A percentile compares a stretch with the other conserved stretches of the same genome.
These are phyloP conservation scores for Drosophila orosa DNA, from an alignment of 1,140 invertebrate species.

Conservation along the genomic window DNA sequence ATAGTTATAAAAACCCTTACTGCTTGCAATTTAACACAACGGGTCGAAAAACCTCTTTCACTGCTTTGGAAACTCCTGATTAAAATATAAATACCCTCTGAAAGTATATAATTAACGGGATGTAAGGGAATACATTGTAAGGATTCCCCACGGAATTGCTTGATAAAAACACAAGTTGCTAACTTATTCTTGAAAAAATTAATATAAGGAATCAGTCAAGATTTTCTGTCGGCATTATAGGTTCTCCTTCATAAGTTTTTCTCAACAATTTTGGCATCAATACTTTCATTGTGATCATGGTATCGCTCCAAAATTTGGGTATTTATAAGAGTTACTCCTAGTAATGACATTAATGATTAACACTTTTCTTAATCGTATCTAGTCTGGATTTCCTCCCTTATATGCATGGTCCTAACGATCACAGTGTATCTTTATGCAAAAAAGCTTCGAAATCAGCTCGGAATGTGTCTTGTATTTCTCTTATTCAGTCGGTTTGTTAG, in stretches of 20 bases:
- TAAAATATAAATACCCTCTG: not conserved
- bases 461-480: not conserved
- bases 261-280: not conserved
- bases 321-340: not conserved
- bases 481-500: not conserved
- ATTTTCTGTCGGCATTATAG: not conserved
- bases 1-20: no score
- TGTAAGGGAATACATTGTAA: not conserved
- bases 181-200: not conserved
- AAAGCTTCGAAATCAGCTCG: constrained; percentile 1
- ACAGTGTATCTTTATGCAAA: constrained; percentile 2
- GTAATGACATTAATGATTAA: not conserved
- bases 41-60: not conserved
- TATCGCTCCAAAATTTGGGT: not conserved
- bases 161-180: not conserved
- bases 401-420: constrained; percentile 1
- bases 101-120: not conserved
- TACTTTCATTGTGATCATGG: not conserved
- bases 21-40: not conserved
- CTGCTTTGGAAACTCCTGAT: not conserved
- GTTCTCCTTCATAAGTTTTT: not conserved
- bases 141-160: not conserved
- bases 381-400: not conserved
- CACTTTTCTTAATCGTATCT: not conserved
- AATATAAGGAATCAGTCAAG: no score